Evolutionary conservation across 2,113 vertebrate genomes (phyloP).

Genomic region (Phrynosoma platyrhinos): DNA sequence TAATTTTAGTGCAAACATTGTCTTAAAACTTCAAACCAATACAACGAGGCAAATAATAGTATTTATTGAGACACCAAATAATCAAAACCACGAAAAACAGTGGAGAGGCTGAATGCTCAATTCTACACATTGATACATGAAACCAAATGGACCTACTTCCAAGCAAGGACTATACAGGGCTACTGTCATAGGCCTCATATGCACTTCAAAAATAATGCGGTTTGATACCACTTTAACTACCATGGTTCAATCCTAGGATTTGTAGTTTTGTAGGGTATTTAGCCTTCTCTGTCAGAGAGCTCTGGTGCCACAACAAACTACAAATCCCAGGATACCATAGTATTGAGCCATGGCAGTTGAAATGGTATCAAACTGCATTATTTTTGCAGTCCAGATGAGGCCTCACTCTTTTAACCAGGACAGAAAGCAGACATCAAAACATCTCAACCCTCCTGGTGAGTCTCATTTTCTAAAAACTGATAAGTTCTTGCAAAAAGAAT

Average conservation of each 20-base stretch:
- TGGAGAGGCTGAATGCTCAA: neutral
- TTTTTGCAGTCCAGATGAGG: no score
- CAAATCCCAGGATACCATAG: no score
- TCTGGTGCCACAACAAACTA: no score
- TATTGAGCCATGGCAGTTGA: no score
- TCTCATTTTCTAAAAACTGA: neutral
- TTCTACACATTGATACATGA: neutral
- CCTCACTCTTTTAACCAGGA: neutral
- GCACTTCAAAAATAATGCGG: no score
- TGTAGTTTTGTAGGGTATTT: no score
- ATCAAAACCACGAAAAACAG: neutral
- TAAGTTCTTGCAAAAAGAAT: neutral
- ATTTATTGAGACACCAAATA: neutral
- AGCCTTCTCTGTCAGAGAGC: no score
- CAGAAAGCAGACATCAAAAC: neutral
- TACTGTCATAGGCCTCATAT: neutral
- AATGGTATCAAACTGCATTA: no score
- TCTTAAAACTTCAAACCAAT: neutral
- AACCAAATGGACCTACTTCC: neutral
- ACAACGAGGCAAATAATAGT: neutral
- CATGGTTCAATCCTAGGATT: no score
- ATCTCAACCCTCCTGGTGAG: neutral
- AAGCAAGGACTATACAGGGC: neutral
- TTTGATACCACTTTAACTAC: no score
- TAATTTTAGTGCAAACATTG: neutral